A percentile compares a stretch with the other conserved stretches of the same genome.
Evolutionary conservation across 2,888 invertebrate genomes (phyloP).

Genomic region (Stegophylla sp.): DNA sequence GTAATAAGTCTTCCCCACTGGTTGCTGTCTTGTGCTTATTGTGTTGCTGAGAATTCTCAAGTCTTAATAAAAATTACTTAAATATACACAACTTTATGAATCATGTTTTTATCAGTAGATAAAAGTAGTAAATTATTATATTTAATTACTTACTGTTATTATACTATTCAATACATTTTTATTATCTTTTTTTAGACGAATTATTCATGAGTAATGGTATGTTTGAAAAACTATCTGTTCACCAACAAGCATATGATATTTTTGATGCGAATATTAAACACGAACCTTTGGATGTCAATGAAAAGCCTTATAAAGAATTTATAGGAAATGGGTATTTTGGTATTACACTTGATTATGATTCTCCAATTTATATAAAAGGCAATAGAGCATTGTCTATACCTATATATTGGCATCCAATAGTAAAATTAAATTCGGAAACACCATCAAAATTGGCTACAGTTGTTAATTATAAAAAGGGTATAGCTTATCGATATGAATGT

Average conservation of each 20-base stretch:
- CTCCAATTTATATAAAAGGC: constrained; percentile 73
- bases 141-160: no score
- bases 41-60: no score
- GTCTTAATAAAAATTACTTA: no score
- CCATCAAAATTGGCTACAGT: constrained; percentile 73
- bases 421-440: constrained; percentile 67
- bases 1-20: no score
- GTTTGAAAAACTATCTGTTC: constrained; percentile 43
- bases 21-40: no score
- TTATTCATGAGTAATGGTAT: constrained; percentile 45
- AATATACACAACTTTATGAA: no score
- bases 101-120: no score
- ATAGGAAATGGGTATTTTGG: constrained; percentile 80
- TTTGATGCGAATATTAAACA: constrained; percentile 57
- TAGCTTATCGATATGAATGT: constrained; percentile 72
- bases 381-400: constrained; percentile 74
- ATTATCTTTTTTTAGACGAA: constrained; percentile 8
- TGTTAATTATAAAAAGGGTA: constrained; percentile 68
- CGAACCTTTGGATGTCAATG: constrained; percentile 1
- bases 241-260: constrained; percentile 42
- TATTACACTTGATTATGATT: constrained; percentile 71
- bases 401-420: constrained; percentile 74
- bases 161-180: no score
- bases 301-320: constrained; percentile 65
- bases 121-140: no score